Evolutionary conservation across 2,113 vertebrate species (phyloP).

Genomic region (Thryonomys swinderianus): DNA sequence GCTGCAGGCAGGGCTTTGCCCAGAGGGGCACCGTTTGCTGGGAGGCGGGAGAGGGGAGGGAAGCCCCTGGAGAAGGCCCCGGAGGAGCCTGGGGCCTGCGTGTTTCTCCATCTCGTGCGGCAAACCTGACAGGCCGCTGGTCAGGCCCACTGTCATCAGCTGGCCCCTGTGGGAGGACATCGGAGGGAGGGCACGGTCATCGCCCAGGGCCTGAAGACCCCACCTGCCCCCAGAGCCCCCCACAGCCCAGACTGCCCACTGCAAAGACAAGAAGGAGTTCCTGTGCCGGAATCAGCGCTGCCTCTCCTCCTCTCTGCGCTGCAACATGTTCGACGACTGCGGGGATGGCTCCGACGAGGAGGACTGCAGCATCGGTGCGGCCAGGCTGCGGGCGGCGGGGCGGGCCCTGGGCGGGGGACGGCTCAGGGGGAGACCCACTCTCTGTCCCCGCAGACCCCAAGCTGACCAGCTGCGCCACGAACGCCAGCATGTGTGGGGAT

Average conservation of each 20-base stretch:
- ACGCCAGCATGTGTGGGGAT: slow-evolving; percentile 92
- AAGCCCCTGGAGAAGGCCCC: background rate
- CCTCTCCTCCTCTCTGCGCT: slow-evolving; percentile 92
- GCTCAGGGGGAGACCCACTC: background rate
- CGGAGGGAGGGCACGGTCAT: background rate
- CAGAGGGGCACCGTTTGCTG: background rate
- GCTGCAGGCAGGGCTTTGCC: background rate
- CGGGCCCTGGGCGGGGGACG: rapidly evolving
- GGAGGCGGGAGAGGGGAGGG: background rate
- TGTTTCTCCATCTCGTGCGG: background rate
- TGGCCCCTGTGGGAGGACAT: background rate
- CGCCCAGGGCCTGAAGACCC: slow-evolving; percentile 29
- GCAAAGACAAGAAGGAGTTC: slow-evolving; percentile 95
- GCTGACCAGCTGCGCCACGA: slow-evolving; percentile 92
- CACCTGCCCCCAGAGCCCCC: slow-evolving; percentile 71
- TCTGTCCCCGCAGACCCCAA: slow-evolving; percentile 87
- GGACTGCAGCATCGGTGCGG: slow-evolving; percentile 89
- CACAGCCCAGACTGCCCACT: slow-evolving; percentile 84
- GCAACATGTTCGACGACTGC: slow-evolving; percentile 97
- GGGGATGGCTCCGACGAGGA: slow-evolving; percentile 95
- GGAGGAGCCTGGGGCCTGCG: background rate
- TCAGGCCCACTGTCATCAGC: background rate
- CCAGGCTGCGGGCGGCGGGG: rapidly evolving
- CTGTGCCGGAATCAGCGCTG: slow-evolving; percentile 92
- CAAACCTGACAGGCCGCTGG: background rate